Conservation (phyloP, 2,113 vertebrate species). For the Oxyura jamaicensis region DNA sequence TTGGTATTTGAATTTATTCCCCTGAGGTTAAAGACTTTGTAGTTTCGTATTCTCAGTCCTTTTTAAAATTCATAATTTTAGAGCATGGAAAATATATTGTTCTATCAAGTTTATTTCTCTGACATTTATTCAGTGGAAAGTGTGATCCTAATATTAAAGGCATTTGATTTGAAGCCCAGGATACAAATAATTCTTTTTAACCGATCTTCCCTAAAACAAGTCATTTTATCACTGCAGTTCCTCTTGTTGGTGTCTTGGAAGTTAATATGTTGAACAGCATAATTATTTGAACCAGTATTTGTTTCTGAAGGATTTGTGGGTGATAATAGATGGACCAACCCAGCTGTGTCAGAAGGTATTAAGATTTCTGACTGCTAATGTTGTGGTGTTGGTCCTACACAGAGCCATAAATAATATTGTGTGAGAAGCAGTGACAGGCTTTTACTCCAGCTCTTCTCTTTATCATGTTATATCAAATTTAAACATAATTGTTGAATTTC, state of each 20-base stretch:
- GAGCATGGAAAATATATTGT: conserved; percentile 30
- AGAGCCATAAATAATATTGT: conserved; percentile 6
- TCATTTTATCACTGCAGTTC: neutral
- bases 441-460: conserved; percentile 17
- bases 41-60: neutral
- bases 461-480: conserved; percentile 33
- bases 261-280: neutral
- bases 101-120: conserved; percentile 40
- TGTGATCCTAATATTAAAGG: conserved; percentile 19
- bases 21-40: conserved; percentile 11
- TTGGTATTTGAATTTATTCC: conserved; percentile 45
- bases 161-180: conserved; percentile 9
- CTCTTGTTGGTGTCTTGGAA: neutral
- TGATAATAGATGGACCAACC: conserved; percentile 10
- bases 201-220: neutral
- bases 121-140: conserved; percentile 52
- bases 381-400: neutral
- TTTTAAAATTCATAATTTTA: conserved; percentile 37
- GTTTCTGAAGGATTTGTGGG: neutral
- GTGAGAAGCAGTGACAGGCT: conserved; percentile 4
- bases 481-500: conserved; percentile 1
- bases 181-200: neutral
- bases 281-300: conserved; percentile 10
- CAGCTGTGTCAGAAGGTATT: conserved; percentile 43
- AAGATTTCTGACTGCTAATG: neutral